Evolutionary conservation across 2,888 invertebrate genomes (phyloP).

Genomic region (Tiphia femorata): DNA sequence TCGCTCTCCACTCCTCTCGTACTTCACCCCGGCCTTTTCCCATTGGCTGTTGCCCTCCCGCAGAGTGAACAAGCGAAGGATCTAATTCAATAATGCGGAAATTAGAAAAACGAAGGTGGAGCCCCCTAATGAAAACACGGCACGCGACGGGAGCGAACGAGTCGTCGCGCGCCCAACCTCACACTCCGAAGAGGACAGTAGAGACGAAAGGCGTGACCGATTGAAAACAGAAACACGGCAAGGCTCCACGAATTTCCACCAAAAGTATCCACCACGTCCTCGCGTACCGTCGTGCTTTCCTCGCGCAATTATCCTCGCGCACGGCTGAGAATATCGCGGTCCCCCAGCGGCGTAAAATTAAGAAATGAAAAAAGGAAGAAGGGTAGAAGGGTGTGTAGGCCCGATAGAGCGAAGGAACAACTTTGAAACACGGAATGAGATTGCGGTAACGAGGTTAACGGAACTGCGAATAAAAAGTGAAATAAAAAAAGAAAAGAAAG

Average conservation of each 20-base stretch:
- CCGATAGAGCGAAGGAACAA: not conserved
- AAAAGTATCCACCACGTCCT: no score
- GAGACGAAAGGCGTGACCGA: not conserved
- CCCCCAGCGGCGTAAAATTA: no score
- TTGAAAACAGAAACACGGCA: no score
- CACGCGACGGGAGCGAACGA: no score
- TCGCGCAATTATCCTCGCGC: no score
- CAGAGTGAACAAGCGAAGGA: constrained; percentile 6
- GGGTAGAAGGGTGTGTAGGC: not conserved
- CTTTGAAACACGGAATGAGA: not conserved
- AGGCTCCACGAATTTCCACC: not conserved
- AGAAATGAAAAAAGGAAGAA: not conserved
- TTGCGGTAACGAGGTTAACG: constrained; percentile 29
- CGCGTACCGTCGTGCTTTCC: no score
- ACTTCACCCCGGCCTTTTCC: not conserved
- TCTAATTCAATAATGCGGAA: constrained; percentile 32
- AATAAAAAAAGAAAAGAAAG: constrained; percentile 14
- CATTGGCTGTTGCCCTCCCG: not conserved
- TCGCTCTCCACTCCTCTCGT: no score
- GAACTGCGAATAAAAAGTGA: constrained; percentile 20
- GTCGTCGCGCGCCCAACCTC: no score
- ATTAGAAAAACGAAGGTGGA: constrained; percentile 10
- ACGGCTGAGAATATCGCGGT: no score
- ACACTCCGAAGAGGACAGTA: no score
- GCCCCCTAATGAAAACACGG: constrained; percentile 23